Conservation (phyloP, 2,888 invertebrate species). For the Galerucella pusilla region DNA sequence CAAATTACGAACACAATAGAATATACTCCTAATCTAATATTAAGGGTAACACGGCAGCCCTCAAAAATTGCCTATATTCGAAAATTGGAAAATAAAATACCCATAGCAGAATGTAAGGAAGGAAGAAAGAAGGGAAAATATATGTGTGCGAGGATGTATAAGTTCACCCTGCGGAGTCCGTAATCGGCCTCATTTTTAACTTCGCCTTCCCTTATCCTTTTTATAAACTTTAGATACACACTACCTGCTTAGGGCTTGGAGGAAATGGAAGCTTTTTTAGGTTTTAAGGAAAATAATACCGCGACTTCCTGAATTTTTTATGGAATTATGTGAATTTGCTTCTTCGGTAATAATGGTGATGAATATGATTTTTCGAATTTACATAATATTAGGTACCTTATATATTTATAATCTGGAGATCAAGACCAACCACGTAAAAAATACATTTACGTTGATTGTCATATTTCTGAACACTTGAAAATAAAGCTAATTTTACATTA, state of each 20-base stretch:
- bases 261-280: conserved; percentile 25
- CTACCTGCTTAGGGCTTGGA: conserved; percentile 30
- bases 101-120: conserved; percentile 40
- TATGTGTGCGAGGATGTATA: conserved; percentile 52
- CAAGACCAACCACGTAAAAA: not conserved
- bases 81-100: conserved; percentile 52
- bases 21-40: conserved; percentile 38
- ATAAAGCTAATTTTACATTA: too few relatives aligned
- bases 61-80: conserved; percentile 47
- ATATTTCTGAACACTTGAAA: not conserved
- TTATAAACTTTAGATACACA: conserved; percentile 52
- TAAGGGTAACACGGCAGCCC: conserved; percentile 35
- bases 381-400: not conserved
- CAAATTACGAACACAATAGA: conserved; percentile 21
- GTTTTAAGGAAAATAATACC: conserved; percentile 31
- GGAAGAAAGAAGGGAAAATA: conserved; percentile 48
- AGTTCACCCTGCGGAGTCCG: conserved; percentile 54
- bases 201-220: conserved; percentile 50
- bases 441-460: not conserved
- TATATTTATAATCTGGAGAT: not conserved
- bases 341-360: conserved; percentile 22
- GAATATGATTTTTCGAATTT: conserved; percentile 17
- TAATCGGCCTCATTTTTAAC: conserved; percentile 60
- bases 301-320: conserved; percentile 30
- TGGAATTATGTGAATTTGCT: conserved; percentile 28